Evolutionary conservation across 2,113 vertebrate species (phyloP).

Genomic region (Centropus bengalensis): DNA sequence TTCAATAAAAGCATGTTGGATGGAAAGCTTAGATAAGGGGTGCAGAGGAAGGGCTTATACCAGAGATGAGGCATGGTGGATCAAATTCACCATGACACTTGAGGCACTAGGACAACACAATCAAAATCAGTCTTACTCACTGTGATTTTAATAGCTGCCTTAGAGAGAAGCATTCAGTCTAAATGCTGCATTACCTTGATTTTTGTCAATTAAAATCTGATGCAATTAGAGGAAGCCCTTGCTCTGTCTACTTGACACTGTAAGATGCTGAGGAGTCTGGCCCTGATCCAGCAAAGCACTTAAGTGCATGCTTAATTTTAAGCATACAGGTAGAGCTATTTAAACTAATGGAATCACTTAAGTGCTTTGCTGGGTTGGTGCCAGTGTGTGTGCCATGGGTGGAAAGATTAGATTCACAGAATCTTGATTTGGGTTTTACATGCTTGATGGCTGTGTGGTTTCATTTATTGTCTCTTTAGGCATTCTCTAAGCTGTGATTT

Average conservation of each 20-base stretch:
- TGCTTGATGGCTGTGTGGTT: neutral
- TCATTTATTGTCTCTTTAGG: neutral
- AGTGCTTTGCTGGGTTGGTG: constrained; percentile 52
- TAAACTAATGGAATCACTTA: neutral
- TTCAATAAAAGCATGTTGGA: neutral
- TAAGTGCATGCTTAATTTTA: constrained; percentile 28
- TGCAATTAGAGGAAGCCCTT: constrained; percentile 50
- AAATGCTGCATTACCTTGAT: constrained; percentile 5
- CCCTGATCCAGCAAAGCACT: constrained; percentile 54
- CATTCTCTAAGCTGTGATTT: neutral
- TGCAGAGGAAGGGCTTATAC: neutral
- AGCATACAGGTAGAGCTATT: neutral
- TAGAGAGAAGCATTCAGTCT: neutral
- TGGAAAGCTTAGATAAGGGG: neutral
- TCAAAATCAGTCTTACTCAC: neutral
- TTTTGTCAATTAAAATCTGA: constrained; percentile 57
- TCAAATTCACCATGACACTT: neutral
- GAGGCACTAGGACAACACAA: neutral
- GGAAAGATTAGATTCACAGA: neutral
- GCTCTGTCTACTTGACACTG: neutral
- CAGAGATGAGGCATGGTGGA: neutral
- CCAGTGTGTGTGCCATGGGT: neutral
- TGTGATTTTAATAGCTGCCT: neutral
- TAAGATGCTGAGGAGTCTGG: constrained; percentile 52
- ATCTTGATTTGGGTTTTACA: neutral